Evolutionary conservation across 2,888 invertebrate genomes (phyloP), one percentile per base, ranked within the genome.

Genomic region (Rhagonycha lutea): DNA sequence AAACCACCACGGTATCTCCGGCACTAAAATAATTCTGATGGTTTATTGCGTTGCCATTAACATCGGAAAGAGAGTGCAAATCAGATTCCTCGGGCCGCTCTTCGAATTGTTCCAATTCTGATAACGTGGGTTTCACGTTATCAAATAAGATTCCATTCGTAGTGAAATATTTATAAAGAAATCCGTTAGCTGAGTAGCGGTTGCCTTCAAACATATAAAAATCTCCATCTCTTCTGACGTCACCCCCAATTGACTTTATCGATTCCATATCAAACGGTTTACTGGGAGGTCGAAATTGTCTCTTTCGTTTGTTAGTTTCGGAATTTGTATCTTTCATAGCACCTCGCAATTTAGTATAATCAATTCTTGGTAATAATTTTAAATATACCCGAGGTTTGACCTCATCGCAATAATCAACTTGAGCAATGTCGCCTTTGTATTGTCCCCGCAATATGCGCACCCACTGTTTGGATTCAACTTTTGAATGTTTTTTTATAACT

Each of bases 331-430:
- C 95, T 82, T 97, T 89, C 14, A 99, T 88, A 0, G 98, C 97
- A 3, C 99, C 99, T 82, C 99, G 90, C 79, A 95, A 92, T 80
- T 96, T 90, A 0, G 96, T 96, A 86, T 99, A 99, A 85, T 99
- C 99, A 82, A 99, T 97, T 80, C 99, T 91, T 0, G 99, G 99
- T 14, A 99, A 89, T 23, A 99, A 88, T 85, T 98, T 98, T 32
- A 99, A 89, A 86, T 98, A 96, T 0, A 98, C 98, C 86, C 96
- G 96, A 88, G 99, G 99, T 86, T 99, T 98, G 0, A 98, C 96
- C 83, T 98, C 91, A 86, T 99, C 99, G n/a, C 99, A 97, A 85
- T 97, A 98, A 86, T 99, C 98, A 0, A 99, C 98, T 88, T 98
- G 98, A 0, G 98, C 98, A 80, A 98, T 94, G 84, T 98, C 98